Evolutionary conservation across 2,797 vertebrate genomes (phyloP).

Genomic region (Pangasius djambal): DNA sequence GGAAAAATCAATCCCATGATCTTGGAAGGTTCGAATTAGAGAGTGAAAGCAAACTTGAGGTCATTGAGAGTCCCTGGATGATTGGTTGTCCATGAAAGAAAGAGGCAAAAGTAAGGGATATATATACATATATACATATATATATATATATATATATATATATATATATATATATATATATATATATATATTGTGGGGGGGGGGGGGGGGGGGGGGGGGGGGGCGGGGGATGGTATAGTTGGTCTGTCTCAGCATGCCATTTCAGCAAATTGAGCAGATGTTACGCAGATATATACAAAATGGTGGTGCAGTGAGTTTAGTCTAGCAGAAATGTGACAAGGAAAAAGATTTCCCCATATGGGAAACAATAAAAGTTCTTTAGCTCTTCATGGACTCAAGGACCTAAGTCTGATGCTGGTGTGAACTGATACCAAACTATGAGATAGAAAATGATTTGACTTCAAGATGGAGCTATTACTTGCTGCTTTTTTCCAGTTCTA

Average conservation of each 20-base stretch:
- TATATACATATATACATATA: too few relatives aligned
- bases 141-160: too few relatives aligned
- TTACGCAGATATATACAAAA: not conserved
- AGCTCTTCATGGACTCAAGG: not conserved
- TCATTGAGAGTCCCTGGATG: not conserved
- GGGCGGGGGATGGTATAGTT: not conserved
- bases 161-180: too few relatives aligned
- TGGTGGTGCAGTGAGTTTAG: conserved; percentile 4
- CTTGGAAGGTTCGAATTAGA: conserved; percentile 1
- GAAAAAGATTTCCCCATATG: not conserved
- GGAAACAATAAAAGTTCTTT: not conserved
- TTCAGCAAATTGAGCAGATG: conserved; percentile 4
- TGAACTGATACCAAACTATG: not conserved
- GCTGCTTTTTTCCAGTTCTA: not conserved
- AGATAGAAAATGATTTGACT: not conserved
- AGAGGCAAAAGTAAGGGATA: not conserved
- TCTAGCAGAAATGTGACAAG: not conserved
- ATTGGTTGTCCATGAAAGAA: conserved; percentile 4
- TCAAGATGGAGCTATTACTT: not conserved
- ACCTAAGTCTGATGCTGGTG: not conserved
- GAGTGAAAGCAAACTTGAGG: conserved; percentile 5
- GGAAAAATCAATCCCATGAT: not conserved
- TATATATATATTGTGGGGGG: not conserved
- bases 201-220: not conserved
- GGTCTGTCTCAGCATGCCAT: conserved; percentile 9